Base-by-base conservation (phyloP, 2,888 invertebrate species). In the Lamellibrachia columna region DNA sequence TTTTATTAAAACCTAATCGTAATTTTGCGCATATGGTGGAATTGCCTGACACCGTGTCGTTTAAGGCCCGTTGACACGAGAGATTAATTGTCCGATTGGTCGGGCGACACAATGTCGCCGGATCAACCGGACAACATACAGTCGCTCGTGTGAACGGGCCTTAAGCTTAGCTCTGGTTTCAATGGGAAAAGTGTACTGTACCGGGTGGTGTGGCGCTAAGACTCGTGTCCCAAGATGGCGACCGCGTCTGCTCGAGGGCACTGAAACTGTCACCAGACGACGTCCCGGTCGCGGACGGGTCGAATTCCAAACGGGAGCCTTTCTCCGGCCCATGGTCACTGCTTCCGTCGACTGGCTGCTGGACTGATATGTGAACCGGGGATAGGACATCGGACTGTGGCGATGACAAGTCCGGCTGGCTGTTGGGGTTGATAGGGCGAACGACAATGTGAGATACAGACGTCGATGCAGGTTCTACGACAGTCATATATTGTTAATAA, bases 401-500 rank as follows among this genome's bases (percentile, higher is more conserved):
- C 22, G 75, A 75, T 3, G 75, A n/a, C 75, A 75, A 4, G 22
- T 75, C 75, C 6, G 75, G 75, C n/a, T 75, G 75, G 75, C 11
- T 22, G 15, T 11, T 22, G 75, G 75, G n/a, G 22, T 75, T 75
- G 75, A 75, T 22, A 22, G 75, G 75, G 75, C 75, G 75, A 15
- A 75, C 75, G 75, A 75, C 6, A 22, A 75, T 75, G 75, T 75
- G 75, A 6, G 75, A 75, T n/a, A n/a, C n/a, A 6, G 75, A 75
- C 75, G 75, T 75, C 75, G 75, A 75, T 75, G 22, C 22, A 75
- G 75, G 75, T 75, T 22, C 75, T 75, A n/a, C 75, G 75, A 22
- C 75, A n/a, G 75, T 75, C 75, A 75, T 75, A 75, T 75, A 75
- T 75, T n/a, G 22, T 75, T n/a, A 75, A 75, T 75, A 75, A n/a